Percentiles rank a stretch among this genome's conserved stretches.
Conservation (phyloP, 2,888 invertebrate species). For the Zhengitettix transpicula region DNA sequence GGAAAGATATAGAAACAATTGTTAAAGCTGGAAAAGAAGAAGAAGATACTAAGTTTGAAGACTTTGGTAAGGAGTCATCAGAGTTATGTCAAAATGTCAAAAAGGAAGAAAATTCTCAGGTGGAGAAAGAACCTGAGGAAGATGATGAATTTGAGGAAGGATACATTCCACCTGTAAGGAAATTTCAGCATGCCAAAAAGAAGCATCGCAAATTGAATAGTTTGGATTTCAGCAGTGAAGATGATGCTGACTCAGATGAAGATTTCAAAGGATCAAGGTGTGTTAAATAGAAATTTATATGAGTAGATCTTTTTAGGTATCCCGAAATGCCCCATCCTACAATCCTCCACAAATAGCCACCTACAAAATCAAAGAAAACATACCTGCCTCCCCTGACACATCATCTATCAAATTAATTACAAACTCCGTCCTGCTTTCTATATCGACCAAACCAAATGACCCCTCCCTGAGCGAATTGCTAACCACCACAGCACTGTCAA, state of each 20-base stretch:
- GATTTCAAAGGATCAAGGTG: conserved; percentile 77
- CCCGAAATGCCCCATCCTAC: no score
- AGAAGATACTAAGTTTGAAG: conserved; percentile 6
- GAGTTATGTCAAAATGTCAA: conserved; percentile 4
- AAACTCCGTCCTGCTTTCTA: no score
- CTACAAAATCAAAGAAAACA: no score
- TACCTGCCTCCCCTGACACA: no score
- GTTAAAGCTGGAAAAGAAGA: conserved; percentile 58
- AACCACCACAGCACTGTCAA: no score
- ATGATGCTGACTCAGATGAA: conserved; percentile 71
- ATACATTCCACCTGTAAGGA: conserved; percentile 8
- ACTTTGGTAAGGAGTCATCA: not conserved
- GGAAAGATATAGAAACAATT: conserved; percentile 86
- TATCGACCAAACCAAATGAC: no score
- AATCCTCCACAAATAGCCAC: no score
- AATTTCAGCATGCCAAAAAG: conserved; percentile 25
- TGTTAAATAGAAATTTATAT: conserved; percentile 8
- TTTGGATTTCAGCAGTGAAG: conserved; percentile 60
- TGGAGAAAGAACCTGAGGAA: conserved; percentile 22
- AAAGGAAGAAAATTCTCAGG: not conserved
- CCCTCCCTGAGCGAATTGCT: no score
- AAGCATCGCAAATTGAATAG: conserved; percentile 64
- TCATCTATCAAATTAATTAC: no score
- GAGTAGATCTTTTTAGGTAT: no score
- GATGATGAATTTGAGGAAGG: conserved; percentile 19